phyloP scores from a whole-genome alignment of 1,140 invertebrate genomes.

The Pemphigus obesinymphae region DNA sequence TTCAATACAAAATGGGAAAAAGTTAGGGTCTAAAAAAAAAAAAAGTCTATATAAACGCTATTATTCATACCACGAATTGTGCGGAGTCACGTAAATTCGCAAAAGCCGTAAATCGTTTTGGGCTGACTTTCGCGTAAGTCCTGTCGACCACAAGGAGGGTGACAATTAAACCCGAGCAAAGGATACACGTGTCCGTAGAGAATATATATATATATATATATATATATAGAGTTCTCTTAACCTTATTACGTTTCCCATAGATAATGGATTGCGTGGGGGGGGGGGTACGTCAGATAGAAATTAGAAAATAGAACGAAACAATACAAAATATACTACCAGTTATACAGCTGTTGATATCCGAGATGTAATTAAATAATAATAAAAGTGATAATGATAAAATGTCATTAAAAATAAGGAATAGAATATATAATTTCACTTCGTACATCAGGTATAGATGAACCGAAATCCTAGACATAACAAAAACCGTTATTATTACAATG shows the following conservation, averaged over 20 bases:
- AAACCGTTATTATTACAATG: too few relatives aligned
- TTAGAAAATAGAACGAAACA: background rate
- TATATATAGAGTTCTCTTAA: background rate
- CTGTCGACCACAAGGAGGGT: background rate
- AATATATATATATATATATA: background rate
- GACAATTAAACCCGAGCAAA: slow-evolving; percentile 24
- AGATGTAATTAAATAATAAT: too few relatives aligned
- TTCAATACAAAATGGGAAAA: background rate
- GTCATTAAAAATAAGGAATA: too few relatives aligned
- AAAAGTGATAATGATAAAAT: too few relatives aligned
- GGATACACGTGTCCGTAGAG: slow-evolving; percentile 7
- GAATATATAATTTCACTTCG: too few relatives aligned
- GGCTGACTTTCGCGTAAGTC: slow-evolving; percentile 7
- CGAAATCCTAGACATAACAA: too few relatives aligned
- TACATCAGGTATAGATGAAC: too few relatives aligned
- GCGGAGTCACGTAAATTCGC: slow-evolving; percentile 7
- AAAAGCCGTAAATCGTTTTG: slow-evolving; percentile 35
- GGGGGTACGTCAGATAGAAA: background rate
- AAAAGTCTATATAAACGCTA: slow-evolving; percentile 12
- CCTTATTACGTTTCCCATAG: slow-evolving; percentile 1
- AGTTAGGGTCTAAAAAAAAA: background rate
- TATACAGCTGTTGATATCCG: background rate
- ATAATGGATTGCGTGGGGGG: background rate
- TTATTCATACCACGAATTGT: slow-evolving; percentile 24
- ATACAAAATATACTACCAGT: too few relatives aligned